Percentiles rank a stretch among this genome's conserved stretches.
These are phyloP conservation scores for Trissoscelio sp. DNA, from an alignment of 2,888 invertebrate species.

Conservation along the genomic window DNA sequence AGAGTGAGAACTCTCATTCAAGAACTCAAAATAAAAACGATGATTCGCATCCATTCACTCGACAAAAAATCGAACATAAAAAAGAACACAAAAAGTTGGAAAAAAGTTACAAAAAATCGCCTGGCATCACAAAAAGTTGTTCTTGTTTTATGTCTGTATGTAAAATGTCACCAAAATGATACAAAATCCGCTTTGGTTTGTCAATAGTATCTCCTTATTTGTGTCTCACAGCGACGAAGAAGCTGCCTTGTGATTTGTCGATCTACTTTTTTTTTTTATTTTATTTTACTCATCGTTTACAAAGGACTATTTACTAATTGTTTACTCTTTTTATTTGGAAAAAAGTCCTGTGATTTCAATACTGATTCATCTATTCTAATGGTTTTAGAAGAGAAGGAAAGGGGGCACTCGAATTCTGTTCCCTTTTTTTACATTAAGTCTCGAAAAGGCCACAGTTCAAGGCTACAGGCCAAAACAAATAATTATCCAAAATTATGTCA, in stretches of 20 bases:
- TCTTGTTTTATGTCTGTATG: slow-evolving; percentile 11
- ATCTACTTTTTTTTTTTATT: background rate
- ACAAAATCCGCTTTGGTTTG: slow-evolving; percentile 46
- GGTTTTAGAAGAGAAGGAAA: slow-evolving; percentile 37
- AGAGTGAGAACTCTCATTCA: background rate
- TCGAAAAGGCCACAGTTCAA: slow-evolving; percentile 81
- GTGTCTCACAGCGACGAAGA: slow-evolving; percentile 16
- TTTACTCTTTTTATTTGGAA: background rate
- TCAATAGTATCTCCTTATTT: slow-evolving; percentile 22
- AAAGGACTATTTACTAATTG: background rate
- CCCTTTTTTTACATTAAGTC: slow-evolving; percentile 76
- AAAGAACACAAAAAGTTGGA: background rate
- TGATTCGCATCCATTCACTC: too few relatives aligned
- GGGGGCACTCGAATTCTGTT: slow-evolving; percentile 22
- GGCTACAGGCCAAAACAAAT: slow-evolving; percentile 80
- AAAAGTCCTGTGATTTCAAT: slow-evolving; percentile 44
- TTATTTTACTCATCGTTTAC: background rate
- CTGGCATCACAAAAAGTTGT: background rate
- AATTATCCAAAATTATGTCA: slow-evolving; percentile 24
- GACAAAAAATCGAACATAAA: background rate
- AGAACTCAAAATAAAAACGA: background rate
- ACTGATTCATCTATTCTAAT: slow-evolving; percentile 57
- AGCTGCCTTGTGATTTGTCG: slow-evolving; percentile 10
- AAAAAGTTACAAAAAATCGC: background rate
- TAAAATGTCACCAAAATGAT: slow-evolving; percentile 39